Conservation (phyloP, 2,888 invertebrate species). For the Phlogophora meticulosa region DNA sequence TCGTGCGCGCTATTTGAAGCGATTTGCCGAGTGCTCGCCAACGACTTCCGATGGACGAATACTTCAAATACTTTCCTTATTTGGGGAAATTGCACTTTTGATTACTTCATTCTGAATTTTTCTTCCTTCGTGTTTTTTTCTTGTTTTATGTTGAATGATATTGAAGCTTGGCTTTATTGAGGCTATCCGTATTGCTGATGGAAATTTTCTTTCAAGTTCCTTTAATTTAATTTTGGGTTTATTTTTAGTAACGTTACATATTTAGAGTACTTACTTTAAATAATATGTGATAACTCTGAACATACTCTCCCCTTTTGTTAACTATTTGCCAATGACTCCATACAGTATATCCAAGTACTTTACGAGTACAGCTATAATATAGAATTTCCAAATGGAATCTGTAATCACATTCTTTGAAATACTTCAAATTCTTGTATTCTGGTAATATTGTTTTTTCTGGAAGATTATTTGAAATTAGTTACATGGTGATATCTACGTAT, state of each 20-base stretch:
- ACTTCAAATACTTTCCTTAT: conserved; percentile 79
- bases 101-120: conserved; percentile 77
- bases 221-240: neutral
- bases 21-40: conserved; percentile 78
- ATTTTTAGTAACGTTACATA: neutral
- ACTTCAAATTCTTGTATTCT: neutral
- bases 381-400: conserved; percentile 8
- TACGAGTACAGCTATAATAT: neutral
- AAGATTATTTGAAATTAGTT: neutral
- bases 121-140: conserved; percentile 50
- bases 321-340: conserved; percentile 13
- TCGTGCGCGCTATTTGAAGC: conserved; percentile 75
- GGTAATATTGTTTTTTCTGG: neutral
- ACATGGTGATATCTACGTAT: too few species aligned
- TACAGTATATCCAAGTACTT: conserved; percentile 18
- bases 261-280: neutral
- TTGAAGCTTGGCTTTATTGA: conserved; percentile 32
- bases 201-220: neutral
- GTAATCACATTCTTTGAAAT: neutral
- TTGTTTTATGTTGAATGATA: conserved; percentile 51
- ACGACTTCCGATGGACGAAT: conserved; percentile 82
- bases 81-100: conserved; percentile 79
- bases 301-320: neutral
- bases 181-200: conserved; percentile 22
- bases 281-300: neutral